Percentiles rank a stretch among this genome's conserved stretches.
These are phyloP conservation scores for Orthonychiurus folsomi DNA, from an alignment of 2,888 invertebrate species.

Conservation along the genomic window DNA sequence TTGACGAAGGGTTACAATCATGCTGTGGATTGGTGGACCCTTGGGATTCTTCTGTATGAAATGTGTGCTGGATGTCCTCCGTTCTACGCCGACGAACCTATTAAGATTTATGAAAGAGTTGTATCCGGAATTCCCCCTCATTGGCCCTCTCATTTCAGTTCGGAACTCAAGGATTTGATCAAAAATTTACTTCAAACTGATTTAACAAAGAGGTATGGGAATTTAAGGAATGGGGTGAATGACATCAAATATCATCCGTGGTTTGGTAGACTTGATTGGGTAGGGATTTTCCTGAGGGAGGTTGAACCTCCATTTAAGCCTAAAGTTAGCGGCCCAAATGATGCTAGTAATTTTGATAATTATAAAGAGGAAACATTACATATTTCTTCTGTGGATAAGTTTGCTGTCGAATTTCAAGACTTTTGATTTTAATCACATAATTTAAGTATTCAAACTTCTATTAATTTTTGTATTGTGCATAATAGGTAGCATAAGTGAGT, in stretches of 20 bases:
- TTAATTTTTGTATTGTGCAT: too few relatives aligned
- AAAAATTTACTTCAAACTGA: slow-evolving; percentile 62
- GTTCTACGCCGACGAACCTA: slow-evolving; percentile 83
- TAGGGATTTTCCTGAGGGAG: neutral
- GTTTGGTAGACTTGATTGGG: slow-evolving; percentile 8
- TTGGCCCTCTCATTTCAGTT: slow-evolving; percentile 72
- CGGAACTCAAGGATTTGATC: slow-evolving; percentile 73
- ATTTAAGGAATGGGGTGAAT: slow-evolving; percentile 6
- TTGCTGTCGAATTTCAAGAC: neutral
- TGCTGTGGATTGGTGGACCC: slow-evolving; percentile 95
- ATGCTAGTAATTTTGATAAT: slow-evolving; percentile 8
- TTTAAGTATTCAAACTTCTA: too few relatives aligned
- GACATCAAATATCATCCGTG: slow-evolving; percentile 10
- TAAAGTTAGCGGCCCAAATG: neutral
- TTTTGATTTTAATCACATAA: too few relatives aligned
- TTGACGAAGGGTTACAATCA: slow-evolving; percentile 44
- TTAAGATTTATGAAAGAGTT: slow-evolving; percentile 92
- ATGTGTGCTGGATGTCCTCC: slow-evolving; percentile 90
- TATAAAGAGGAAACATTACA: neutral
- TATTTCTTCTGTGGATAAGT: neutral
- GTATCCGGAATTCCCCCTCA: slow-evolving; percentile 56
- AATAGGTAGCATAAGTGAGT: too few relatives aligned
- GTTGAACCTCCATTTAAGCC: slow-evolving; percentile 3
- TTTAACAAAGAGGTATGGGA: slow-evolving; percentile 8
- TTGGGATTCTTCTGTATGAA: slow-evolving; percentile 78